These are phyloP conservation scores for Cervus canadensis DNA, from an alignment of 2,113 vertebrate genomes.

Conservation along the genomic window DNA sequence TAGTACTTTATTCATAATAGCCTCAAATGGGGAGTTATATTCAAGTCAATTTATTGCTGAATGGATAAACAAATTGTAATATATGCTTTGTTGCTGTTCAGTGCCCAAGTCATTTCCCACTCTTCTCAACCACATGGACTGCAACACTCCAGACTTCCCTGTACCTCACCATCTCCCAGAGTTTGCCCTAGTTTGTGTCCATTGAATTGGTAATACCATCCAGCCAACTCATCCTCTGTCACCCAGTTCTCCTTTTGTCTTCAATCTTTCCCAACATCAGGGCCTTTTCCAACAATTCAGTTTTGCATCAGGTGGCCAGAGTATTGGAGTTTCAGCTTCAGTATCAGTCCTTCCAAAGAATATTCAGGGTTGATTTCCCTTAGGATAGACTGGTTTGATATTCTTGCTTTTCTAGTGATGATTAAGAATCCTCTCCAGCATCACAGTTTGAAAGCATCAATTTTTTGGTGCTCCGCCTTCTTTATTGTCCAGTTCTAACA, in stretches of 20 bases:
- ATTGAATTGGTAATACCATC: neutral
- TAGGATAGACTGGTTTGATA: too few relatives aligned
- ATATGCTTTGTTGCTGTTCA: neutral
- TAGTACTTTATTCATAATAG: neutral
- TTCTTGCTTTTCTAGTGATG: too few relatives aligned
- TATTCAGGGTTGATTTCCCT: neutral
- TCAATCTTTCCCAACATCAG: neutral
- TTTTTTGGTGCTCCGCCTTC: accelerated
- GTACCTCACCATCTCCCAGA: neutral
- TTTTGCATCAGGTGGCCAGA: neutral
- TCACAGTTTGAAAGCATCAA: accelerated
- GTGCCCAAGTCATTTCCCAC: accelerated
- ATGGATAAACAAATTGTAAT: neutral
- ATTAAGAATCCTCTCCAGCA: neutral
- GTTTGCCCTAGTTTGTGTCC: neutral
- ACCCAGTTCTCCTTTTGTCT: neutral
- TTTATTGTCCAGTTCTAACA: neutral
- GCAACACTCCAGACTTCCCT: neutral
- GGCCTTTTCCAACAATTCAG: neutral
- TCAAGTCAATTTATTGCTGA: neutral
- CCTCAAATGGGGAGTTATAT: neutral
- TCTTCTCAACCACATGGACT: neutral
- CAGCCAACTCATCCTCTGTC: neutral
- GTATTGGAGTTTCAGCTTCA: neutral
- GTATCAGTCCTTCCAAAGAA: neutral